Evolutionary conservation across 2,113 vertebrate species (phyloP).

Genomic region (Pandion haliaetus): DNA sequence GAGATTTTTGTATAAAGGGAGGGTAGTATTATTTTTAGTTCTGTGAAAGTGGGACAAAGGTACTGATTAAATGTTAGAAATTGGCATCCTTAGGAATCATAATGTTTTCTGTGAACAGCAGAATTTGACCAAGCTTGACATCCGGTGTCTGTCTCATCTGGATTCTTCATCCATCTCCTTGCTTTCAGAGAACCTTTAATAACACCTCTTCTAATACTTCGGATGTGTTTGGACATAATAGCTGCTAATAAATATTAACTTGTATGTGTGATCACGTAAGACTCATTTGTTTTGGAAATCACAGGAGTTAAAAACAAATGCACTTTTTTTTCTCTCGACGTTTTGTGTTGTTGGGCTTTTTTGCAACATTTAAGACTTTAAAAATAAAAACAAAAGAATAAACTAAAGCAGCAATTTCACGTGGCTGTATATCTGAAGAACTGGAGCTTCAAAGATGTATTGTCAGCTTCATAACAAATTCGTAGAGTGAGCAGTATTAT

Average conservation of each 20-base stretch:
- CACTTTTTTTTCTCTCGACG: accelerated
- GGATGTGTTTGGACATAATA: neutral
- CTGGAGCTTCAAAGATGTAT: neutral
- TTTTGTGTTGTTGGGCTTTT: neutral
- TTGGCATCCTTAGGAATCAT: neutral
- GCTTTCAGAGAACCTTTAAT: neutral
- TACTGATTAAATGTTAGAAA: neutral
- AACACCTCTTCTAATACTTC: neutral
- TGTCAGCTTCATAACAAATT: constrained; percentile 31
- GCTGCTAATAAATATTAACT: neutral
- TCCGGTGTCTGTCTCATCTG: neutral
- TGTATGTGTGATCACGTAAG: neutral
- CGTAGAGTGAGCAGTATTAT: neutral
- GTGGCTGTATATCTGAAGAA: neutral
- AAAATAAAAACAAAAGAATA: neutral
- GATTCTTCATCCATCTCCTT: neutral
- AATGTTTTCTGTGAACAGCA: neutral
- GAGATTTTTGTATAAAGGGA: neutral
- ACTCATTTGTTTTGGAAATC: neutral
- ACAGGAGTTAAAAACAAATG: neutral
- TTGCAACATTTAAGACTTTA: neutral
- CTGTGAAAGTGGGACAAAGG: neutral
- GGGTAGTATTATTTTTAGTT: neutral
- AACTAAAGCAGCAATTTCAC: neutral
- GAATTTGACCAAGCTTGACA: neutral